Base-by-base conservation (phyloP, 2,888 invertebrate species). In the Nemotelus pantherinus region DNA sequence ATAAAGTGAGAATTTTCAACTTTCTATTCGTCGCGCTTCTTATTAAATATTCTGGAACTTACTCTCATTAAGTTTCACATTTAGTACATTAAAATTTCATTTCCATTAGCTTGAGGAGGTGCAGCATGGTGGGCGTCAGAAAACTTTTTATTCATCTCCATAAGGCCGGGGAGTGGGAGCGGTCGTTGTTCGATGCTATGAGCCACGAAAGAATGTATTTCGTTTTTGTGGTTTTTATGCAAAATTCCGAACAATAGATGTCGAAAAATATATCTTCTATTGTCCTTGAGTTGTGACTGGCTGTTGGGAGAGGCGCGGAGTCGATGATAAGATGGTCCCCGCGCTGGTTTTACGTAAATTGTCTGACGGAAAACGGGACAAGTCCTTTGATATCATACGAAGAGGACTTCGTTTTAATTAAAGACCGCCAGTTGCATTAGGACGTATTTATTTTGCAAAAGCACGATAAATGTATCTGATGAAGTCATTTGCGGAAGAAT, bases 31-130 rank as follows among this genome's bases (percentile, higher is more conserved):
- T 60, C 50, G 60, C 41, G 53, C 70, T 53, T 77, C 77, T 79
- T 79, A 79, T 79, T 79, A 77, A 79, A 77, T 79, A 79, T 79
- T 79, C 79, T 75, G 64, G 70, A 79, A 79, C 79, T 79, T 79
- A 77, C 77, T 79, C 77, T 79, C 79, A 79, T 79, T 79, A 79
- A 79, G 79, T 79, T 77, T 53, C 77, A 75, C 79, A 77, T 74
- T 70, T 63, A 79, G 72, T 77, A 77, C 79, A 79, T 79, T 79
- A 79, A 79, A 79, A 79, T 79, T 79, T 79, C 79, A 79, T 79
- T 79, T 79, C 79, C 79, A 79, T 79, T 79, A 79, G 77, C 77
- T 75, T 75, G 75, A 79, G 70, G 77, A 79, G 79, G 68, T 74
- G 77, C 25, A 25, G 25, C 25, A 25, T 25, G 25, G 25, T 43